phyloP scores from a whole-genome alignment of 64 coral and sea anemone genomes.

The Dendronephthya gigantea region DNA sequence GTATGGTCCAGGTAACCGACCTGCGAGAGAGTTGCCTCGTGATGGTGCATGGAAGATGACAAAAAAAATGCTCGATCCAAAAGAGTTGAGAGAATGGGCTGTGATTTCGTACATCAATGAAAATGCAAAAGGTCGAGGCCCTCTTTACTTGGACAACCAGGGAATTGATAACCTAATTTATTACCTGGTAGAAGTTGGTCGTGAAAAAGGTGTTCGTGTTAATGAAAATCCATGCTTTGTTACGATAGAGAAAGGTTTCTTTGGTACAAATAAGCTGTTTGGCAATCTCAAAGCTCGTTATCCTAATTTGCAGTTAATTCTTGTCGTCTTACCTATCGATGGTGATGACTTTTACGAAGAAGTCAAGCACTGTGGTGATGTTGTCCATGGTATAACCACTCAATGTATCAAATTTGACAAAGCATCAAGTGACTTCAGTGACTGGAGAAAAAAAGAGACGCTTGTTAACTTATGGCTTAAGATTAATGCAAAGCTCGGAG shows the following conservation, averaged over 20 bases:
- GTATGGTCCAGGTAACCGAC: constrained; percentile 27
- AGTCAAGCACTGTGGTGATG: constrained; percentile 81
- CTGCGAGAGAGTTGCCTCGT: neutral
- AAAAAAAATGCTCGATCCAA: neutral
- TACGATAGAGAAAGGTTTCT: neutral
- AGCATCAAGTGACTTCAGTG: constrained; percentile 27
- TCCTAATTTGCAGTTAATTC: neutral
- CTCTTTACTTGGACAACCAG: neutral
- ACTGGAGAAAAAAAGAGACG: constrained; percentile 23
- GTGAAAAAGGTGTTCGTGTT: neutral
- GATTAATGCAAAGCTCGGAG: constrained; percentile 96
- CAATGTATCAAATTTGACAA: constrained; percentile 71
- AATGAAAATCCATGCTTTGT: neutral
- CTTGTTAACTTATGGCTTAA: constrained; percentile 80
- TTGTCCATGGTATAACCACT: constrained; percentile 51
- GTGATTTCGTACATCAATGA: neutral
- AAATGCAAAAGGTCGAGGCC: neutral
- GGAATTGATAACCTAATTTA: neutral
- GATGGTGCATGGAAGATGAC: neutral
- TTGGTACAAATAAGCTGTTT: neutral
- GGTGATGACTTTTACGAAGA: constrained; percentile 36
- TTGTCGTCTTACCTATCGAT: neutral
- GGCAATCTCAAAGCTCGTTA: neutral
- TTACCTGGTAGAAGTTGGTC: neutral
- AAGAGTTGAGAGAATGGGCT: neutral